Conservation (phyloP, 2,113 vertebrate species). For the Ranitomeya variabilis region DNA sequence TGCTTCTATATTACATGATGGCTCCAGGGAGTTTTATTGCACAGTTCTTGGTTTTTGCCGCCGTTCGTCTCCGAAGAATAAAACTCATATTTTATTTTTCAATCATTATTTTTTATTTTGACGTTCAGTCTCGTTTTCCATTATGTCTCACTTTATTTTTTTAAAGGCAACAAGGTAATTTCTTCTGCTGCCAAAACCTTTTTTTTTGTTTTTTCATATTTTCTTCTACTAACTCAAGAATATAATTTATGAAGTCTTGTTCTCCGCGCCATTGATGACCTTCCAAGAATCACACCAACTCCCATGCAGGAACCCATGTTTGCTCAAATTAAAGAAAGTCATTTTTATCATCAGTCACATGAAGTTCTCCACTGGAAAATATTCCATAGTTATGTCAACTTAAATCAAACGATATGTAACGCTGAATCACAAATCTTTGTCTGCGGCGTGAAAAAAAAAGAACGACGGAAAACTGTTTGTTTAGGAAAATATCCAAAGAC, state of each 20-base stretch:
- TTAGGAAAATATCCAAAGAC: conserved; percentile 48
- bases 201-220: conserved; percentile 26
- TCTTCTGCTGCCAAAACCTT: conserved; percentile 28
- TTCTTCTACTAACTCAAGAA: conserved; percentile 26
- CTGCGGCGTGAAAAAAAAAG: conserved; percentile 26
- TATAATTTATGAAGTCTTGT: conserved; percentile 47
- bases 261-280: conserved; percentile 44
- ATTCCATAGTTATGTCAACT: conserved; percentile 62
- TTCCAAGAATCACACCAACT: conserved; percentile 58
- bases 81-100: conserved; percentile 13
- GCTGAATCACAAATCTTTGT: conserved; percentile 49
- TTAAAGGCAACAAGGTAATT: conserved; percentile 41
- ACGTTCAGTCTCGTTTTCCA: conserved; percentile 40
- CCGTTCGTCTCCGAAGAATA: neutral
- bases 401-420: conserved; percentile 62
- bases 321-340: conserved; percentile 51
- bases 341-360: conserved; percentile 46
- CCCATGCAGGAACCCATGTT: conserved; percentile 47
- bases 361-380: conserved; percentile 43
- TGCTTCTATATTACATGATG: too few relatives aligned
- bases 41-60: neutral
- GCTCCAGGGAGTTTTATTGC: too few relatives aligned
- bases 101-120: conserved; percentile 20
- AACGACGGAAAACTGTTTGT: conserved; percentile 47
- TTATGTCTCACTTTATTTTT: conserved; percentile 38